Evolutionary conservation across 2,797 vertebrate species (phyloP).

Genomic region (Okamejei kenojei): DNA sequence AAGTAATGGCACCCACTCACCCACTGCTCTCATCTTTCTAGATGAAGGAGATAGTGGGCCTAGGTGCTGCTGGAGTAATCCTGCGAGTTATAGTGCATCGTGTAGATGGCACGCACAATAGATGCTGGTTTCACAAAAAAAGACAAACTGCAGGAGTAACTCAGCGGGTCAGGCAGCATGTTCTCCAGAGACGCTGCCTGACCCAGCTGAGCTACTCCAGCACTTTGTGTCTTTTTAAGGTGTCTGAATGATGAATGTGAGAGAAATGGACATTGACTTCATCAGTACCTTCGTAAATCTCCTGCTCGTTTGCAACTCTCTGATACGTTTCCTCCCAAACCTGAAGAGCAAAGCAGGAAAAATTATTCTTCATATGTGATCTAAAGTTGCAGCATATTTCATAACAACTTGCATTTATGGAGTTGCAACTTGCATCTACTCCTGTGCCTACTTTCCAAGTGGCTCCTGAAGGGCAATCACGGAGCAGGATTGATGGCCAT

Average conservation of each 20-base stretch:
- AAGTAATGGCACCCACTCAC: not conserved
- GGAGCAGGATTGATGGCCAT: too few relatives aligned
- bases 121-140: not conserved
- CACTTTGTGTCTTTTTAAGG: too few relatives aligned
- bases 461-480: too few relatives aligned
- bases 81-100: not conserved
- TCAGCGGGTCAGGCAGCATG: not conserved
- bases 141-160: not conserved
- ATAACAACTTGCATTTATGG: not conserved
- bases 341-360: slow-evolving; percentile 50
- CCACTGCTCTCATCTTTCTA: not conserved
- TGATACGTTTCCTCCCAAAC: slow-evolving; percentile 87
- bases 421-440: not conserved
- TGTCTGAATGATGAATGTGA: not conserved
- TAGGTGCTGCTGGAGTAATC: too few relatives aligned
- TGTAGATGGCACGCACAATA: not conserved
- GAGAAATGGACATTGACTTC: not conserved
- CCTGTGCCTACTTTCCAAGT: too few relatives aligned
- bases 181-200: too few relatives aligned
- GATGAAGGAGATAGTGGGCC: not conserved
- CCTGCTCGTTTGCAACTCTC: slow-evolving; percentile 78
- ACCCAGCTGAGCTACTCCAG: too few relatives aligned
- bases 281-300: slow-evolving; percentile 83
- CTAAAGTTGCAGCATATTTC: not conserved
- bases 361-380: not conserved